Percentiles rank a stretch among this genome's conserved stretches.
Evolutionary conservation across 2,888 invertebrate species (phyloP).

Genomic region (Tachystola acroxantha): DNA sequence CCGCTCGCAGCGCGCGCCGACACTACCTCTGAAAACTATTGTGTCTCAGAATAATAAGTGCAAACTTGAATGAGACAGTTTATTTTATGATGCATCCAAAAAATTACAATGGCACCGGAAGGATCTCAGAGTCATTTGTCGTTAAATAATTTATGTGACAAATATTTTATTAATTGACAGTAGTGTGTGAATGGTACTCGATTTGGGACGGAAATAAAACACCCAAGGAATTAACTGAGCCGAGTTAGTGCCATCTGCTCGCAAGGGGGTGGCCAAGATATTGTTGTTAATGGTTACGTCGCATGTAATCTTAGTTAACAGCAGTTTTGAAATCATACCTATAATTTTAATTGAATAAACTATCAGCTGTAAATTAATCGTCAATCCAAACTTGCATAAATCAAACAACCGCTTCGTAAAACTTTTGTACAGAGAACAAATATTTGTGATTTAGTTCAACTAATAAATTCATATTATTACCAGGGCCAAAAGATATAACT

Average conservation of each 20-base stretch:
- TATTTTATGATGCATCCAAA: slow-evolving; percentile 35
- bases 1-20: slow-evolving; percentile 19
- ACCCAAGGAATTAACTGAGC: slow-evolving; percentile 45
- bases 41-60: slow-evolving; percentile 49
- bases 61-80: slow-evolving; percentile 36
- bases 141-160: slow-evolving; percentile 64
- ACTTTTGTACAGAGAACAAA: too few relatives aligned
- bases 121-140: slow-evolving; percentile 40
- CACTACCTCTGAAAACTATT: slow-evolving; percentile 50
- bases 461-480: too few relatives aligned
- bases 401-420: too few relatives aligned
- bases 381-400: too few relatives aligned
- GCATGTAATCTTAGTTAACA: not conserved
- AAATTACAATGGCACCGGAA: slow-evolving; percentile 39
- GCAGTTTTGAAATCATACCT: too few relatives aligned
- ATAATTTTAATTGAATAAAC: too few relatives aligned
- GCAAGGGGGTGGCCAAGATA: slow-evolving; percentile 1
- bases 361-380: too few relatives aligned
- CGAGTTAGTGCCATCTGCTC: slow-evolving; percentile 27
- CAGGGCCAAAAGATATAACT: too few relatives aligned
- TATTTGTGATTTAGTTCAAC: too few relatives aligned
- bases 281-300: not conserved
- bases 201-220: slow-evolving; percentile 46
- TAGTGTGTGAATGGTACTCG: slow-evolving; percentile 37
- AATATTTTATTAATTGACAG: slow-evolving; percentile 70